Conservation (phyloP, 2,113 vertebrate genomes). For the Indicator maculatus region DNA sequence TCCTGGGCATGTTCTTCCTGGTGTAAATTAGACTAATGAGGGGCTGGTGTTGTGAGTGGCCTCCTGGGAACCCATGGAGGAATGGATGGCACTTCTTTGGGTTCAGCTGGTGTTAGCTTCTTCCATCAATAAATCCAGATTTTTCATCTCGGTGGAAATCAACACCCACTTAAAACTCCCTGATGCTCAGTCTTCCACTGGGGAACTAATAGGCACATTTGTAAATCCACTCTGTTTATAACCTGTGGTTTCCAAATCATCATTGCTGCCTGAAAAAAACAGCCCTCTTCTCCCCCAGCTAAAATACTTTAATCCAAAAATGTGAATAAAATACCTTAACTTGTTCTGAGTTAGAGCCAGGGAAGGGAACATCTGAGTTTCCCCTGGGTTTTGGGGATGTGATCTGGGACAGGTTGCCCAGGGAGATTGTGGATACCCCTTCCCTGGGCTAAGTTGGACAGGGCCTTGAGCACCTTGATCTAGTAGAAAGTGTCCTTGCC, state of each 20-base stretch:
- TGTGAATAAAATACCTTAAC: background rate
- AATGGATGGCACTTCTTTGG: background rate
- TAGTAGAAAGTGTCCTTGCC: too few species aligned
- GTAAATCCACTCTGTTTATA: slow-evolving; percentile 42
- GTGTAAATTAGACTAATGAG: background rate
- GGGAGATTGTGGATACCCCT: too few species aligned
- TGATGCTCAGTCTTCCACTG: slow-evolving; percentile 33
- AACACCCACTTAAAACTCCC: slow-evolving; percentile 38
- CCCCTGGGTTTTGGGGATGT: background rate
- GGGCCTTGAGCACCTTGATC: too few species aligned
- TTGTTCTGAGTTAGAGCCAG: background rate
- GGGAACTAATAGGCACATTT: slow-evolving; percentile 38
- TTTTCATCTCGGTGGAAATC: slow-evolving; percentile 30
- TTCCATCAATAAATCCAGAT: slow-evolving; percentile 15
- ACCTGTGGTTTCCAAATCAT: slow-evolving; percentile 58
- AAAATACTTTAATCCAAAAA: slow-evolving; percentile 1
- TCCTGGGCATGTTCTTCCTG: background rate
- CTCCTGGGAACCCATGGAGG: background rate
- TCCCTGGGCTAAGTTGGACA: too few species aligned
- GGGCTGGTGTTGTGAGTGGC: background rate
- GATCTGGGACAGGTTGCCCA: too few species aligned
- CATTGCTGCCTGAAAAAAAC: slow-evolving; percentile 4
- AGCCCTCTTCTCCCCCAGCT: slow-evolving; percentile 13
- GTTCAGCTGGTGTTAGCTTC: slow-evolving; percentile 29
- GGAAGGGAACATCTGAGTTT: background rate